Evolutionary conservation across 2,797 vertebrate species (phyloP), one percentile per base, ranked within the genome.

Genomic region (Microctenopoma lineatum): DNA sequence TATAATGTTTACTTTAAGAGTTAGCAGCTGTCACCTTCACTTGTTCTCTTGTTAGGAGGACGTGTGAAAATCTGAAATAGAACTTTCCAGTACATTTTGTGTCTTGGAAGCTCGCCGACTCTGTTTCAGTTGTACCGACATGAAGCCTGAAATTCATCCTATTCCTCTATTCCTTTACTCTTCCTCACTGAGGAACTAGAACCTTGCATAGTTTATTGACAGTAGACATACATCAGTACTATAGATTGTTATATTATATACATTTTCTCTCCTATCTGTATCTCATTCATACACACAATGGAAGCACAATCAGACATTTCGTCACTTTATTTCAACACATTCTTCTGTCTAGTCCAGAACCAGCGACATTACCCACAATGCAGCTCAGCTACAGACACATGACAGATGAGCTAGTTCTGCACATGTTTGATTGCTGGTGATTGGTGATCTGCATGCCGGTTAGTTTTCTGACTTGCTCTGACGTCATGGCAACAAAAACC

Each of bases 61-160:
- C 14, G 61, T 70, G 65, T 81, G 70, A 66, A 81, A 54, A 54
- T 48, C 61, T 55, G 38, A 73, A 73, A 66, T 73, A 72, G 45
- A 70, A 70, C 25, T 53, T 48, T 3, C 11, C 4, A 18, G 68
- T 39, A 38, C 32, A n/a, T 36, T 59, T 67, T 50, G 45, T 64
- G 7, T 63, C 32, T 63, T 65, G 59, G 59, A 55, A 32, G 8
- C 64, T 57, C 21, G 27, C 64, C 7, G 0, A 13, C 44, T 34
- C n/a, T 32, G 13, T 66, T 39, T 45, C 7, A n/a, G 16, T 45
- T 45, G 15, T 45, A n/a, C 44, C 1, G 21, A 52, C 15, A 51
- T 50, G n/a, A 29, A 46, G 48, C 16, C 29, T 38, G 41, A 47
- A 45, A 70, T 12, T 25, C 27, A 34, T 34, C 32, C 7, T 34